Evolutionary conservation across 1,140 invertebrate genomes (phyloP).

Genomic region (Euwallacea fornicatus): DNA sequence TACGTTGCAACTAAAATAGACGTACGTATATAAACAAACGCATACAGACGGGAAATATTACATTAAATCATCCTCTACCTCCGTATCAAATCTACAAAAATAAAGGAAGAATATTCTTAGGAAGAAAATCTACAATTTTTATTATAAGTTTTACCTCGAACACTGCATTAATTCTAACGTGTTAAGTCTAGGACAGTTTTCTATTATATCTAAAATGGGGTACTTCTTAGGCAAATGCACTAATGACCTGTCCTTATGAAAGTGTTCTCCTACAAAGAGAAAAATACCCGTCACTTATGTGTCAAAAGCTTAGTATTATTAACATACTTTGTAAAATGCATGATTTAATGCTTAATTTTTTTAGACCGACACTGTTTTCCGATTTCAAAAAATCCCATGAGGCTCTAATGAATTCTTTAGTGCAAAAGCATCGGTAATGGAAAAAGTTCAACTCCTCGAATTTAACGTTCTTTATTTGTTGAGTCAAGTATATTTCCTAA

Average conservation of each 20-base stretch:
- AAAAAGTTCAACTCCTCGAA: constrained; percentile 35
- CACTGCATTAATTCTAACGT: constrained; percentile 25
- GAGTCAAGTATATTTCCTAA: constrained; percentile 30
- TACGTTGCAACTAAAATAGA: constrained; percentile 33
- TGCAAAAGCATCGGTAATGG: constrained; percentile 33
- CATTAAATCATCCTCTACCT: not conserved
- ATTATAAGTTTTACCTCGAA: constrained; percentile 12
- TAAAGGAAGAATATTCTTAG: not conserved
- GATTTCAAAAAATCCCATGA: constrained; percentile 27
- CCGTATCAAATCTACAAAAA: constrained; percentile 14
- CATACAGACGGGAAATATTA: constrained; percentile 10
- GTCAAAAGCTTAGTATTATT: too few relatives aligned
- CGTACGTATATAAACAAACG: not conserved
- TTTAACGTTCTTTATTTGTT: constrained; percentile 20
- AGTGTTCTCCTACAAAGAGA: constrained; percentile 6
- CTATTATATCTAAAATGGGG: constrained; percentile 12
- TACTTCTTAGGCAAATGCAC: constrained; percentile 1
- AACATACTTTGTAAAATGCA: constrained; percentile 34
- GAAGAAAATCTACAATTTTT: not conserved
- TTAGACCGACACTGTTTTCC: constrained; percentile 21
- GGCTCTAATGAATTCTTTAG: constrained; percentile 23
- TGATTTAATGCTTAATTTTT: constrained; percentile 30
- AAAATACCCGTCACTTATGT: not conserved
- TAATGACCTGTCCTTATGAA: not conserved
- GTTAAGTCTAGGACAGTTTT: constrained; percentile 20